A percentile compares a stretch with the other conserved stretches of the same genome.
Conservation (phyloP, 2,888 invertebrate species). For the Punctoribates punctum region DNA sequence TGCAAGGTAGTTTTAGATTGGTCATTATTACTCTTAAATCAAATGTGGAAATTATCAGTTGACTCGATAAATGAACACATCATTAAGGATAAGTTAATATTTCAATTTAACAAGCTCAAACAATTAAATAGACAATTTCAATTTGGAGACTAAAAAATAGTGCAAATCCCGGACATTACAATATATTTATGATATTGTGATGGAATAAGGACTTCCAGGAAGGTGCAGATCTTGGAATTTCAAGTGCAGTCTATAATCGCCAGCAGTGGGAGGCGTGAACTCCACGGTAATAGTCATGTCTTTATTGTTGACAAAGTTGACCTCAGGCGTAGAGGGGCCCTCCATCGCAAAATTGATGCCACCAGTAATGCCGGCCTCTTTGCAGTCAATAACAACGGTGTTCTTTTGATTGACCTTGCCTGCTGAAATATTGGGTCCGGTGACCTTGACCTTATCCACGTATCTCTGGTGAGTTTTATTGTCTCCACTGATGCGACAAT, state of each 20-base stretch:
- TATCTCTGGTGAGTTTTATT: constrained; percentile 34
- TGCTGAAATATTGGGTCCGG: constrained; percentile 41
- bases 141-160: background rate
- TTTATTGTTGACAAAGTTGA: constrained; percentile 43
- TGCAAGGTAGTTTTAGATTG: no score
- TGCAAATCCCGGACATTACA: background rate
- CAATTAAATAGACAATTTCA: no score
- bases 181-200: constrained; percentile 40
- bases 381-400: constrained; percentile 42
- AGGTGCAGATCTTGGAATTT: constrained; percentile 44
- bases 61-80: no score
- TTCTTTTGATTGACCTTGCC: constrained; percentile 43
- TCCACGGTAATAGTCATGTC: constrained; percentile 42
- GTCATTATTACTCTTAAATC: no score
- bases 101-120: no score
- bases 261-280: constrained; percentile 41
- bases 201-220: constrained; percentile 44
- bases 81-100: no score
- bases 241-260: constrained; percentile 44
- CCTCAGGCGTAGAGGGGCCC: constrained; percentile 45
- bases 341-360: constrained; percentile 45
- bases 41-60: no score
- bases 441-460: constrained; percentile 42
- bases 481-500: constrained; percentile 43
- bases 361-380: constrained; percentile 45